Evolutionary conservation across 1,140 invertebrate species (phyloP), one percentile per base, ranked within the genome.

Genomic region (Lordiphosa clarofinis): DNA sequence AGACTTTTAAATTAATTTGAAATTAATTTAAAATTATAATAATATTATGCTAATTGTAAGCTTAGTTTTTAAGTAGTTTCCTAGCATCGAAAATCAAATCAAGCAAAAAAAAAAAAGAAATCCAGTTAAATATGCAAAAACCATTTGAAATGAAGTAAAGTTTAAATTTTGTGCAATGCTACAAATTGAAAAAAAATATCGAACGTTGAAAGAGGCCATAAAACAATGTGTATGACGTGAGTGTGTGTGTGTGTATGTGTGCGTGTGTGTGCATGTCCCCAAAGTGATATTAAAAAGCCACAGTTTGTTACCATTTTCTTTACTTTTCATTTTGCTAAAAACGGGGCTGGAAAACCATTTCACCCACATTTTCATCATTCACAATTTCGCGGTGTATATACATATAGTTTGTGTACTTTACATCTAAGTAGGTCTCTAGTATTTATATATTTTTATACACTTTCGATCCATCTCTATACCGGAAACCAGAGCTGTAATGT

Each of bases 1-100:
- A 68, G 78, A 65, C 60, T 73, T 84, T 84, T 84, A 31, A 86
- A 86, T 86, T 86, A 86, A 86, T 86, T 86, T 79, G 81, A 86
- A 86, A 86, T 86, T 86, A 86, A 86, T 86, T 86, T 70, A 79
- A 86, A 79, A 72, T 73, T 31, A 24, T 43, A 15, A 49, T 50
- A 21, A 42, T 9, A 58, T 50, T 33, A 31, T 5, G 7, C 28
- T 8, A 31, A 31, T 5, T 31, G 39, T 46, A 59, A 49, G 47
- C 15, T 44, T 72, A 76, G 39, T 4, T 15, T 24, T 3, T 70
- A 75, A 61, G 64, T 43, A 55, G 47, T 66, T 36, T 35, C 40
- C 36, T 42, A 79, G 47, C 59, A 67, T 39, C 28, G 63, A 43
- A 12, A 63, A 57, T 52, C 31, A 40, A 44, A 35, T 56, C 24